Base-by-base conservation (phyloP, 1,140 invertebrate genomes). In the Paralvinella palmiformis region DNA sequence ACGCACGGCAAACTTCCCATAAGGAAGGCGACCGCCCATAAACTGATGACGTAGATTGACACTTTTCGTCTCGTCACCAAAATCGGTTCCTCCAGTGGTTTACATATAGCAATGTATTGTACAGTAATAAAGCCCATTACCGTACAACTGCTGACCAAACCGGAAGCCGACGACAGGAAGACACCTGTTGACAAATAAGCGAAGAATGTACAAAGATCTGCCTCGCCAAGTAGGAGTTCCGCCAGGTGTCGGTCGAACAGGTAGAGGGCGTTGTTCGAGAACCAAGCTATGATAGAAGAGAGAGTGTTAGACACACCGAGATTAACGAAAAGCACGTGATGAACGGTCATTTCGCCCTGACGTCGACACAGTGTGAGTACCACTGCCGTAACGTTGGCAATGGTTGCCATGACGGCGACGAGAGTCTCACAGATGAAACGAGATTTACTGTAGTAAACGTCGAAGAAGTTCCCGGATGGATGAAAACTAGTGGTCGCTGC, bases 31-130 rank as follows among this genome's bases (percentile, higher is more conserved):
- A 63, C 20, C 5, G 41, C 15, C 62, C 62, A 63, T 15, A 52
- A 29, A 13, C 24, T 17, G 13, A 32, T 33, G 48, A 55, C 57
- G 32, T 33, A 55, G 29, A 20, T 17, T 13, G 20, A 22, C 24
- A 63, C 27, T 24, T 36, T 22, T 10, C 41, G 32, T 31, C 37
- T 24, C 10, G 41, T 44, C 41, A 62, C 48, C 6, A 57, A 2
- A 24, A 24, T 24, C n/a, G 50, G 24, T 15, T 63, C 50, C 17
- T 56, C 32, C 20, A 63, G 48, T 17, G 62, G 62, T n/a, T 36
- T 15, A 32, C 62, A 63, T 27, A 63, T 55, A 52, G 62, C 62
- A 24, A 63, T 22, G 52, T 63, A 63, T 52, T 63, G 62, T n/a
- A 55, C 62, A 15, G 53, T n/a, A 15, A 36, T 29, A 13, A 63